These are phyloP conservation scores for Hetaerina titia DNA, from an alignment of 2,888 invertebrate genomes.

Conservation along the genomic window DNA sequence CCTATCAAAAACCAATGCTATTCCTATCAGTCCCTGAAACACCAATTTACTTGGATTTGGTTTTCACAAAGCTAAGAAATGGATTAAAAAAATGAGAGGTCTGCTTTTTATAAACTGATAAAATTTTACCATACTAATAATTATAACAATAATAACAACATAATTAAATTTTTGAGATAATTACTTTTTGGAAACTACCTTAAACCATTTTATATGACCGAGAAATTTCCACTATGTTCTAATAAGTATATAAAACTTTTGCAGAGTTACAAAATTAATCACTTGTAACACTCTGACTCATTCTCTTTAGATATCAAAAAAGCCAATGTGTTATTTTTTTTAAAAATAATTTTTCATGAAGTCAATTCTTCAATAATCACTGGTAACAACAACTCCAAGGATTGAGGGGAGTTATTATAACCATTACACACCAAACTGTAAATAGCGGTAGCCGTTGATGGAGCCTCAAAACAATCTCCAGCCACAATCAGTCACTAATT, in stretches of 20 bases:
- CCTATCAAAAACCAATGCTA: conserved; percentile 38
- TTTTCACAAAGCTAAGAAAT: conserved; percentile 46
- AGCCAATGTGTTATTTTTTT: neutral
- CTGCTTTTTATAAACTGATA: conserved; percentile 38
- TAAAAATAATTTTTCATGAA: conserved; percentile 44
- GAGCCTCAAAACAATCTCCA: conserved; percentile 17
- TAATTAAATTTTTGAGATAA: conserved; percentile 2
- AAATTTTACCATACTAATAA: conserved; percentile 7
- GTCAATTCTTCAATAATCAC: conserved; percentile 1
- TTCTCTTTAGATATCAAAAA: conserved; percentile 33
- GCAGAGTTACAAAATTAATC: conserved; percentile 50
- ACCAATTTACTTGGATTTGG: conserved; percentile 10
- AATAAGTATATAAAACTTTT: conserved; percentile 40
- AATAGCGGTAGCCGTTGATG: neutral
- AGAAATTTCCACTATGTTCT: conserved; percentile 28
- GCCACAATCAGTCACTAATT: neutral
- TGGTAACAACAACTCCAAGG: conserved; percentile 12
- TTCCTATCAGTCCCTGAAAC: conserved; percentile 24
- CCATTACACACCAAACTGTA: neutral
- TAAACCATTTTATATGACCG: conserved; percentile 9
- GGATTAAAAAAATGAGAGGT: conserved; percentile 13
- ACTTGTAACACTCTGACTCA: conserved; percentile 1
- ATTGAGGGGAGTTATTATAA: neutral
- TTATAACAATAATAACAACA: neutral
- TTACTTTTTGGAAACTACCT: conserved; percentile 44